Evolutionary conservation across 2,888 invertebrate genomes (phyloP).

Genomic region (Petrophora chlorosata): DNA sequence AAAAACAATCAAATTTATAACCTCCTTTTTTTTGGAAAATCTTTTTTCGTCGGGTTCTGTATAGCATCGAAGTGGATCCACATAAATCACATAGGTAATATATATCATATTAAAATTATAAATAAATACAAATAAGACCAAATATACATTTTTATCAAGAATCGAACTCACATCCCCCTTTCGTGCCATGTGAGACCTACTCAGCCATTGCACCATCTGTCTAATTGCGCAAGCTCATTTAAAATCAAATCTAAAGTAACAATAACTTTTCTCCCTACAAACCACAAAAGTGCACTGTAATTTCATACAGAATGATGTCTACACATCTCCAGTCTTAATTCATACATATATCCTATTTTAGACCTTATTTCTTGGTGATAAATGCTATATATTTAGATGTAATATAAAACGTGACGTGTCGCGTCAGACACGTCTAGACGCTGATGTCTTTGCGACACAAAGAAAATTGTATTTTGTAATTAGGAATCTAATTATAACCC

Average conservation of each 20-base stretch:
- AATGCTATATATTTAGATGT: constrained; percentile 16
- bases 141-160: no score
- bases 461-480: constrained; percentile 36
- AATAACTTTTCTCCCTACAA: constrained; percentile 19
- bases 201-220: no score
- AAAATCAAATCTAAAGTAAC: constrained; percentile 15
- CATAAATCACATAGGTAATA: no score
- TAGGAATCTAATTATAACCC: no score
- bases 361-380: constrained; percentile 19
- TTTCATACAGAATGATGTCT: constrained; percentile 31
- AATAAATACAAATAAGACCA: no score
- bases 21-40: no score
- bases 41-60: no score
- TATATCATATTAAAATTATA: no score
- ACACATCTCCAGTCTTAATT: constrained; percentile 15
- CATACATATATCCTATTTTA: constrained; percentile 12
- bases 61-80: no score
- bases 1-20: no score
- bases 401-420: constrained; percentile 43
- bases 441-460: constrained; percentile 39
- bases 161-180: no score
- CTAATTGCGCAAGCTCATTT: constrained; percentile 4
- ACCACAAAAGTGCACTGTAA: constrained; percentile 43
- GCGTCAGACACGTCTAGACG: constrained; percentile 32
- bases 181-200: no score